phyloP scores from a whole-genome alignment of 2,113 vertebrate genomes.

The Percina caprodes region DNA sequence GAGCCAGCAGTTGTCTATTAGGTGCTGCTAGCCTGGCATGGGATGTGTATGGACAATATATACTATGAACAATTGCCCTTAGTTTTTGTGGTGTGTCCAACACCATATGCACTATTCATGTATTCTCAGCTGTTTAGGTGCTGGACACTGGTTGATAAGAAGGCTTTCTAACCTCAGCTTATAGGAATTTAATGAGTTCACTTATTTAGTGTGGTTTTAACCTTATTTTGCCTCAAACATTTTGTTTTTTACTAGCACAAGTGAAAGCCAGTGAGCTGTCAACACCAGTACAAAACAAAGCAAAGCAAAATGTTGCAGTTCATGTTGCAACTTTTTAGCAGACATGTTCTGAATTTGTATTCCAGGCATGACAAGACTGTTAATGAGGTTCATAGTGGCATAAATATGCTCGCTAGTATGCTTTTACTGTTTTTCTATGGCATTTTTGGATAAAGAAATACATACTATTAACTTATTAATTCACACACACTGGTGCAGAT shows the following conservation, averaged over 20 bases:
- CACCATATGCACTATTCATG: not conserved
- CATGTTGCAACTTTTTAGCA: slow-evolving; percentile 39
- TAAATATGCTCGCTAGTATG: not conserved
- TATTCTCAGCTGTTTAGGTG: not conserved
- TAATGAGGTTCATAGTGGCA: slow-evolving; percentile 36
- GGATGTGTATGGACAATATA: not conserved
- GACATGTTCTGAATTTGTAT: slow-evolving; percentile 50
- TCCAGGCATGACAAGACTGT: slow-evolving; percentile 33
- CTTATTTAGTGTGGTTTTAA: not conserved
- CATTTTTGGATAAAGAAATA: not conserved
- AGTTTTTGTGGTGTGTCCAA: not conserved
- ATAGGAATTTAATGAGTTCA: not conserved
- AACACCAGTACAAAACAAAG: slow-evolving; percentile 8
- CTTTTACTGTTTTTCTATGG: slow-evolving; percentile 1
- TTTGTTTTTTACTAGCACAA: not conserved
- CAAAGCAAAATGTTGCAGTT: slow-evolving; percentile 35
- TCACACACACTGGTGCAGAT: not conserved
- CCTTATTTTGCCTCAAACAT: not conserved
- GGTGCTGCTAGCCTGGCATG: not conserved
- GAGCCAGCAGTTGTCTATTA: not conserved
- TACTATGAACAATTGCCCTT: too few relatives aligned
- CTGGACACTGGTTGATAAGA: not conserved
- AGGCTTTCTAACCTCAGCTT: slow-evolving; percentile 1
- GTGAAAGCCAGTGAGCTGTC: slow-evolving; percentile 1
- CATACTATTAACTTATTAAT: not conserved